phyloP scores from a whole-genome alignment of 2,113 vertebrate species.

The Spea multiplicata region DNA sequence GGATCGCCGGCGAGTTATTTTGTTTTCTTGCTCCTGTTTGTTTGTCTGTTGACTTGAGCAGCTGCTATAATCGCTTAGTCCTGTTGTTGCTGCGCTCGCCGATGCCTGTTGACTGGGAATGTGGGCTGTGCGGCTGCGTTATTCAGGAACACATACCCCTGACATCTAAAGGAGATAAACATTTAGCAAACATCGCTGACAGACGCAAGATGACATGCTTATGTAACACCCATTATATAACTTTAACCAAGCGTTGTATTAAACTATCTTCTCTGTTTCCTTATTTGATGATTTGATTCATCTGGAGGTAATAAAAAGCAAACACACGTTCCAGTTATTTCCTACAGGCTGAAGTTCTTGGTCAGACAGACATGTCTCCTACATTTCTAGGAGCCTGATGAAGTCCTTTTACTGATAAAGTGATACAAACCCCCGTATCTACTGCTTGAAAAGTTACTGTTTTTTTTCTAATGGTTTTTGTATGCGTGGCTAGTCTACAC shows the following conservation, averaged over 20 bases:
- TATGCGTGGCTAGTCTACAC: too few species aligned
- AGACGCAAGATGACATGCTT: slow-evolving; percentile 3
- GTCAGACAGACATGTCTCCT: too few species aligned
- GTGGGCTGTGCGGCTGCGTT: neutral
- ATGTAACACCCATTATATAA: slow-evolving; percentile 19
- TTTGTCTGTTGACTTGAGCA: neutral
- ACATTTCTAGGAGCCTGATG: too few species aligned
- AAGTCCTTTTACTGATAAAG: too few species aligned
- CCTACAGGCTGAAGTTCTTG: too few species aligned
- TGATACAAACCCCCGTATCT: too few species aligned
- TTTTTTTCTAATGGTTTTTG: too few species aligned
- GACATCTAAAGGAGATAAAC: neutral
- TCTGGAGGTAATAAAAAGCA: too few species aligned
- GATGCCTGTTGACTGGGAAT: neutral
- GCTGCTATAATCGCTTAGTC: slow-evolving; percentile 15
- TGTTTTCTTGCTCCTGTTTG: neutral
- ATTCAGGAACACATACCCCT: neutral
- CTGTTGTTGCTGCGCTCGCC: neutral
- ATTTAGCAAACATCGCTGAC: slow-evolving; percentile 1
- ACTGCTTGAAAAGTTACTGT: too few species aligned
- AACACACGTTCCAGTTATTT: too few species aligned
- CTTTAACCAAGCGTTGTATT: slow-evolving; percentile 1
- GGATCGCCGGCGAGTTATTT: too few species aligned
- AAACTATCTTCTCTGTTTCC: neutral
- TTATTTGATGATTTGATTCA: too few species aligned